phyloP scores from a whole-genome alignment of 2,113 vertebrate genomes.

The Brienomyrus brachyistius region DNA sequence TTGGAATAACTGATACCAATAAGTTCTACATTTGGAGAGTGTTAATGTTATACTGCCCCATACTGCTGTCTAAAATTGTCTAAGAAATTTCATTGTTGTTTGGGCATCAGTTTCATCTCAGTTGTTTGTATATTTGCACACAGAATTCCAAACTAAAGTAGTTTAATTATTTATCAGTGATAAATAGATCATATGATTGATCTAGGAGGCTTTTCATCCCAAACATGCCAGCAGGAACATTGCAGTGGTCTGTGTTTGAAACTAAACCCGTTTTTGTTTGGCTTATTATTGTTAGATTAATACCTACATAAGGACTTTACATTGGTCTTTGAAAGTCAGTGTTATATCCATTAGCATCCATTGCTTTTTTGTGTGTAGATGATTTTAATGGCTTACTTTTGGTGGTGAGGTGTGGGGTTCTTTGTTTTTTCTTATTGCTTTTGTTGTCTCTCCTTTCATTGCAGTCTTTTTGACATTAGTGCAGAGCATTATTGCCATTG shows the following conservation, averaged over 20 bases:
- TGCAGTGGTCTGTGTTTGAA: neutral
- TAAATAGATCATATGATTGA: neutral
- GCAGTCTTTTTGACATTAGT: slow-evolving; percentile 91
- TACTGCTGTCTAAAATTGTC: neutral
- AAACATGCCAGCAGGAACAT: neutral
- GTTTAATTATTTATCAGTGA: neutral
- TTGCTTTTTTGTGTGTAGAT: neutral
- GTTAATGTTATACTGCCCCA: neutral
- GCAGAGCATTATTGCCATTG: slow-evolving; percentile 93
- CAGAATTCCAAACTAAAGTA: neutral
- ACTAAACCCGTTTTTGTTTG: neutral
- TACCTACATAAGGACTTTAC: neutral
- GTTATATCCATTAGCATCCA: neutral
- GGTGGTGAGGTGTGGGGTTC: no score
- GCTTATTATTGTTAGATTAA: neutral
- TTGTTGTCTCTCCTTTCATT: slow-evolving; percentile 17
- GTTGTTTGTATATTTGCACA: neutral
- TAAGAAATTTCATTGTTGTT: neutral
- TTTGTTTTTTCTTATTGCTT: no score
- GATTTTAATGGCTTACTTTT: neutral
- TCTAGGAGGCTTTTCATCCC: neutral
- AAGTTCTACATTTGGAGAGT: neutral
- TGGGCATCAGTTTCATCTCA: neutral
- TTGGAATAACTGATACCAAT: neutral
- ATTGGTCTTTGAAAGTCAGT: neutral